Conservation (phyloP, 2,888 invertebrate genomes). For the Athalia circularis region DNA sequence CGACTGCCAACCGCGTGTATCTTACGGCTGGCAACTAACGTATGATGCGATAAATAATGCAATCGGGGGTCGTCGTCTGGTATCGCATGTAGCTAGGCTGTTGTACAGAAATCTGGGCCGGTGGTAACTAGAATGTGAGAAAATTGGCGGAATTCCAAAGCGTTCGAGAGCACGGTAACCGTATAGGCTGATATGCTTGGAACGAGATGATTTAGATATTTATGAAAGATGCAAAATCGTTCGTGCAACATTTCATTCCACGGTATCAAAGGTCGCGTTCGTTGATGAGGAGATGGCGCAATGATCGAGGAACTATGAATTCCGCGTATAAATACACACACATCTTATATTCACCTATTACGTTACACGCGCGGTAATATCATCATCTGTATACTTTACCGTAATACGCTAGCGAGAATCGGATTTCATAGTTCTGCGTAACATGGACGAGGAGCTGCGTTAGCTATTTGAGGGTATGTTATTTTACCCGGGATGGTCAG, state of each 20-base stretch:
- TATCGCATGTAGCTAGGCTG: not conserved
- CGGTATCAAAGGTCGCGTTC: constrained; percentile 17
- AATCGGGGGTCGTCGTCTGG: not conserved
- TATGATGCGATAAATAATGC: constrained; percentile 1
- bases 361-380: too few relatives aligned
- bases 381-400: too few relatives aligned
- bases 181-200: too few relatives aligned
- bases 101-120: not conserved
- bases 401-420: not conserved
- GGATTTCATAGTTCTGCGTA: constrained; percentile 32
- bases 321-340: not conserved
- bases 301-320: constrained; percentile 12
- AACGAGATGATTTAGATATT: not conserved
- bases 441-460: constrained; percentile 14
- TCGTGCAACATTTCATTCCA: not conserved
- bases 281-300: not conserved
- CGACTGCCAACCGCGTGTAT: constrained; percentile 19
- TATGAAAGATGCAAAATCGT: not conserved
- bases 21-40: constrained; percentile 2
- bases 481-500: constrained; percentile 19
- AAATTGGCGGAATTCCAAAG: constrained; percentile 4
- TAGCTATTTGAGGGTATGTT: not conserved
- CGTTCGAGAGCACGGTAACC: not conserved
- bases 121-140: constrained; percentile 6
- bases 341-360: too few relatives aligned